Base-by-base conservation (phyloP, 2,888 invertebrate genomes). In the Hirtodrosophila alboralis region DNA sequence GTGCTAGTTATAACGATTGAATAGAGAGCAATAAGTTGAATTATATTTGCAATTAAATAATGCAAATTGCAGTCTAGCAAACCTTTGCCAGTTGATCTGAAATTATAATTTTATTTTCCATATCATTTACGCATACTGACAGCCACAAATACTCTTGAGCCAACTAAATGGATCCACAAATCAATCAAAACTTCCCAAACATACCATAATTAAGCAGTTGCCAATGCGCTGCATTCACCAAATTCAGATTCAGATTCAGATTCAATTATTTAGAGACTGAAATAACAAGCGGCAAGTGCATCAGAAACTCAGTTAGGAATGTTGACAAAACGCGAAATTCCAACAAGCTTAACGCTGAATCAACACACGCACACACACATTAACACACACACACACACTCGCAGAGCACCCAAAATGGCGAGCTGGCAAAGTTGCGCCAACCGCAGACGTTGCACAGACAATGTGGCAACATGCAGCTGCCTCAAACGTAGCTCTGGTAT, bases 271-370 rank as follows among this genome's bases (percentile, higher is more conserved):
- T 70, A 40, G 59, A 74, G 74, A 60, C 53, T 40, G 36, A 44
- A 63, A 73, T 66, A 67, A 64, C 71, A 71, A 56, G 61, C 58
- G 69, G 66, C 60, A 66, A 67, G 70, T 76, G 72, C 81, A 72
- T 52, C 48, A 59, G 61, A 58, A 78, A 78, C 75, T 81, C 54
- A 48, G 45, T 57, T 53, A 75, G 79, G 76, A 84, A 84, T 80
- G 79, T 80, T 84, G 79, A 84, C 84, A 80, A 75, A 84, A 81
- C 81, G 83, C 79, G 67, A 75, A 84, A 80, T 78, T 80, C 70
- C 79, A 81, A 78, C 83, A 75, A 75, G 83, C 84, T 84, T 84
- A 84, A 64, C 84, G 80, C 78, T 78, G 70, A 84, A 81, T 70
- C 83, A 84, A 81, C 61, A 70, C 40, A 33, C 27, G 28, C 54